Conservation (phyloP, 2,888 invertebrate species). For the Plebejus argus region DNA sequence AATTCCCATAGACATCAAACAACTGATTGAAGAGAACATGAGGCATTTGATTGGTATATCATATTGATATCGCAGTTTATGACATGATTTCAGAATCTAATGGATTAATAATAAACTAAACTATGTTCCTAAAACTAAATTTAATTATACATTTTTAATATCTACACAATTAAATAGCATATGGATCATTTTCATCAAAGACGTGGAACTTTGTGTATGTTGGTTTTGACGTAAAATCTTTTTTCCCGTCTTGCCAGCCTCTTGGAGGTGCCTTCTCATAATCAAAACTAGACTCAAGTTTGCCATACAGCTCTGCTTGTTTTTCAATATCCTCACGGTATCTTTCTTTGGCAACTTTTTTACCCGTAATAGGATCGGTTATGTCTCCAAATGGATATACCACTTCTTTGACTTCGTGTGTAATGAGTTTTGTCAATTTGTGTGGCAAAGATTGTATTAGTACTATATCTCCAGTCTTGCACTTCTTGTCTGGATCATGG, state of each 20-base stretch:
- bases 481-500: slow-evolving; percentile 87
- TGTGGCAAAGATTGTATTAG: slow-evolving; percentile 87
- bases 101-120: not conserved
- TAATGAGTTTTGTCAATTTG: slow-evolving; percentile 87
- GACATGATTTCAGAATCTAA: not conserved
- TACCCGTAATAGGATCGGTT: slow-evolving; percentile 92
- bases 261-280: slow-evolving; percentile 89
- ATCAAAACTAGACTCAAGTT: slow-evolving; percentile 84
- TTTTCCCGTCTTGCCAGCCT: slow-evolving; percentile 90
- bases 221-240: slow-evolving; percentile 89
- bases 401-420: slow-evolving; percentile 89
- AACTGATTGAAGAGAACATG: too few species aligned
- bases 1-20: too few species aligned
- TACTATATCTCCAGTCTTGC: slow-evolving; percentile 92
- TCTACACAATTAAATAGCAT: slow-evolving; percentile 79
- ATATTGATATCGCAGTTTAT: too few species aligned
- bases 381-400: slow-evolving; percentile 91
- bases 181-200: slow-evolving; percentile 87
- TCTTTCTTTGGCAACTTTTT: slow-evolving; percentile 86
- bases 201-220: slow-evolving; percentile 90
- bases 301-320: slow-evolving; percentile 85
- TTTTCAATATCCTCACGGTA: slow-evolving; percentile 89
- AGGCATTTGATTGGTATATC: too few species aligned
- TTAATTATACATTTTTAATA: slow-evolving; percentile 39
- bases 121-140: slow-evolving; percentile 21